Conservation (phyloP, 2,113 vertebrate genomes). For the Typhlomys cinereus region DNA sequence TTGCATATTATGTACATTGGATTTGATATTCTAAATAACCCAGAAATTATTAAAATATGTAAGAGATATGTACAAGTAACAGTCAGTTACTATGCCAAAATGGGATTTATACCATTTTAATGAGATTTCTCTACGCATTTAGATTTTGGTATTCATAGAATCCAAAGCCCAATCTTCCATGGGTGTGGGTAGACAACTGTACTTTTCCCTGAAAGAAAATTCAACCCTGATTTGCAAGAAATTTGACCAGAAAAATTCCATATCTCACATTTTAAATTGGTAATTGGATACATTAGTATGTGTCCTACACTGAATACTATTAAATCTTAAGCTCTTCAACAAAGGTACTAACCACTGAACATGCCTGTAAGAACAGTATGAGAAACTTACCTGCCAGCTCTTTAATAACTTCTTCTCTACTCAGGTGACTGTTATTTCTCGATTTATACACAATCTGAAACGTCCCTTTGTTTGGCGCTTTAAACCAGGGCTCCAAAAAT, state of each 20-base stretch:
- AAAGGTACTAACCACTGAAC: neutral
- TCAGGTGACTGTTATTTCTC: constrained; percentile 95
- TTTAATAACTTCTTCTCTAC: constrained; percentile 95
- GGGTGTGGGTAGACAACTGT: neutral
- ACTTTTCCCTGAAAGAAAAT: constrained; percentile 27
- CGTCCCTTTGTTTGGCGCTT: constrained; percentile 91
- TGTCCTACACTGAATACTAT: neutral
- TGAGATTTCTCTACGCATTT: neutral
- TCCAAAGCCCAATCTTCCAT: neutral
- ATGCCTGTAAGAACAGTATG: constrained; percentile 1
- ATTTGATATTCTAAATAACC: neutral
- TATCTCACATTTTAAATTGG: neutral
- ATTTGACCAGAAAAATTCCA: neutral
- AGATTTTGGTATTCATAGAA: neutral
- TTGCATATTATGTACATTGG: neutral
- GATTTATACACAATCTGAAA: constrained; percentile 97
- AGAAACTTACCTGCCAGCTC: constrained; percentile 91
- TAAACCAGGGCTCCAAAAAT: constrained; percentile 96
- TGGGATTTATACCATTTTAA: neutral
- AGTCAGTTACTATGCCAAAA: neutral
- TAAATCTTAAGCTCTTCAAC: neutral
- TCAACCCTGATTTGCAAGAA: neutral
- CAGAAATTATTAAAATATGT: neutral
- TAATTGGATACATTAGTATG: neutral
- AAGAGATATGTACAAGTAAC: neutral